Base-by-base conservation (phyloP, 2,888 invertebrate genomes). In the Laspeyria flexula region DNA sequence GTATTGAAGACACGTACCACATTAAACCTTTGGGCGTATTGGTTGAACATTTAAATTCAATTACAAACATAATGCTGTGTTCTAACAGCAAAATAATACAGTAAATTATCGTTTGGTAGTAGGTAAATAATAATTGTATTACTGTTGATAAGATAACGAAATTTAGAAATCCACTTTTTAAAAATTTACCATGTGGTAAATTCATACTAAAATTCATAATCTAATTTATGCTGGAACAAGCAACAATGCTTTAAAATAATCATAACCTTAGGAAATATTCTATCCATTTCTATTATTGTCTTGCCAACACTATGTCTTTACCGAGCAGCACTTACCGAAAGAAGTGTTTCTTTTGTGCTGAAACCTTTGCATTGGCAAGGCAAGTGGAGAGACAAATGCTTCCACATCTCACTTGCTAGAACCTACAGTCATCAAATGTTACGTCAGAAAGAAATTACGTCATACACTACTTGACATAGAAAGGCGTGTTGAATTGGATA, bases 281-380 rank as follows among this genome's bases (percentile, higher is more conserved):
- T 18, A 37, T 40, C 12, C 39, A 29, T 38, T 35, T n/a, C n/a
- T 45, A 9, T 37, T 23, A 18, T 43, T 31, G 16, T 47, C 34
- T 38, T 39, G 37, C 48, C 70, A 69, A 40, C 71, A 61, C 65
- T 67, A 71, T 73, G 56, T 55, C 43, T 62, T 43, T 41, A 44
- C 18, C 43, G 43, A 46, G 7, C 30, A 49, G 33, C 66, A 50
- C 70, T 60, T 52, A 67, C 57, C 65, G 55, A 65, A n/a, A 74
- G 65, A 76, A 83, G 80, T 79, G 76, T 72, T 72, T 29, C 76
- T 57, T 81, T 83, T 81, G 83, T 83, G 69, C 45, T 52, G 53
- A 68, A 71, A 72, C 73, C 77, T 78, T 72, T 73, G 73, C 73
- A 72, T 72, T 72, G 64, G 58, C 55, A 44, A 56, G 60, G 54